Conservation (phyloP, 2,888 invertebrate genomes). For the Pseudococcus jackbeardsleyi region DNA sequence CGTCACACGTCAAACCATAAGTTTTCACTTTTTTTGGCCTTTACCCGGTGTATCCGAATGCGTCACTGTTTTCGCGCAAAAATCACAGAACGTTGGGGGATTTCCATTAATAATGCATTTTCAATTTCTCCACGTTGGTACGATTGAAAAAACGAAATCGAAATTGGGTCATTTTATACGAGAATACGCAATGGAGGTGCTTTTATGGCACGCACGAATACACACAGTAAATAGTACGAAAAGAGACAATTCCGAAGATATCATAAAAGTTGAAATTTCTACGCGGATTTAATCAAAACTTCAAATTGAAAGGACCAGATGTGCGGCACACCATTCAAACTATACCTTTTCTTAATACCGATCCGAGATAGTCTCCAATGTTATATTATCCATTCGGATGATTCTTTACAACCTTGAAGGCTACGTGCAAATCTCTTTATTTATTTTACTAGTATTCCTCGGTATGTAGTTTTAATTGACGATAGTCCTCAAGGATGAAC, state of each 20-base stretch:
- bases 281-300: constrained; percentile 31
- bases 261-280: constrained; percentile 37
- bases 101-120: constrained; percentile 50
- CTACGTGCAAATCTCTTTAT: neutral
- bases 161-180: constrained; percentile 45
- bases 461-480: neutral
- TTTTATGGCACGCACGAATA: neutral
- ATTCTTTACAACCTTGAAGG: neutral
- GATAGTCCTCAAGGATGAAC: neutral
- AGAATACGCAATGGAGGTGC: neutral
- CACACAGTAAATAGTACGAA: neutral
- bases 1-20: neutral
- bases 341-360: neutral
- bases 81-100: neutral
- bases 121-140: constrained; percentile 19
- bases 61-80: neutral
- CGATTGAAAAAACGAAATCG: constrained; percentile 1
- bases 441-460: neutral
- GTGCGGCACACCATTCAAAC: constrained; percentile 34
- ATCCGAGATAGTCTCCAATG: neutral
- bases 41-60: neutral
- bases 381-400: neutral
- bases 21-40: neutral
- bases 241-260: constrained; percentile 36
- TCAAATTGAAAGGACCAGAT: constrained; percentile 3